Evolutionary conservation across 2,113 vertebrate species (phyloP).

Genomic region (Cariama cristata): DNA sequence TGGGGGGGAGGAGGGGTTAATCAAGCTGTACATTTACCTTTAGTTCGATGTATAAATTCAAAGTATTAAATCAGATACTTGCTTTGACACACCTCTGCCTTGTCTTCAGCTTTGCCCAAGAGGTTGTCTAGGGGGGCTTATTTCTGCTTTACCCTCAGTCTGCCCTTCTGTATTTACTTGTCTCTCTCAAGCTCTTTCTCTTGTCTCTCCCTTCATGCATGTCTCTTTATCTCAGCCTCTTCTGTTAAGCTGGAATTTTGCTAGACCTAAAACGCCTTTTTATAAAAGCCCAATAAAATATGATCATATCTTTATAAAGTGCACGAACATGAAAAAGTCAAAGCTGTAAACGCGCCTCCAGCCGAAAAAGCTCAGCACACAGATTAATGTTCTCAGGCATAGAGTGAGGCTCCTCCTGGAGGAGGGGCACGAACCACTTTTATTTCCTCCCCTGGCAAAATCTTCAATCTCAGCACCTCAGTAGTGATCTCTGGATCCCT

Average conservation of each 20-base stretch:
- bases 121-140: background rate
- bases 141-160: background rate
- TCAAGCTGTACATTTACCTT: background rate
- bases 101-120: background rate
- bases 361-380: background rate
- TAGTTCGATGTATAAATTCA: background rate
- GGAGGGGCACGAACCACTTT: background rate
- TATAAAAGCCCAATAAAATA: slow-evolving; percentile 26
- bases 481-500: background rate
- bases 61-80: background rate
- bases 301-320: slow-evolving; percentile 15
- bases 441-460: background rate
- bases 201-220: background rate
- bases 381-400: background rate
- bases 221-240: background rate
- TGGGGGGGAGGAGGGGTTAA: background rate
- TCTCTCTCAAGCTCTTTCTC: background rate
- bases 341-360: background rate
- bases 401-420: background rate
- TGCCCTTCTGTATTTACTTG: background rate
- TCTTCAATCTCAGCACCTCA: background rate
- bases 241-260: slow-evolving; percentile 9
- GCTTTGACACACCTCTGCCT: background rate
- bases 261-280: background rate
- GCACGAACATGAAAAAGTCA: background rate